Base-by-base conservation (phyloP, 2,113 vertebrate genomes). In the Cyphomyrus plagiostoma region DNA sequence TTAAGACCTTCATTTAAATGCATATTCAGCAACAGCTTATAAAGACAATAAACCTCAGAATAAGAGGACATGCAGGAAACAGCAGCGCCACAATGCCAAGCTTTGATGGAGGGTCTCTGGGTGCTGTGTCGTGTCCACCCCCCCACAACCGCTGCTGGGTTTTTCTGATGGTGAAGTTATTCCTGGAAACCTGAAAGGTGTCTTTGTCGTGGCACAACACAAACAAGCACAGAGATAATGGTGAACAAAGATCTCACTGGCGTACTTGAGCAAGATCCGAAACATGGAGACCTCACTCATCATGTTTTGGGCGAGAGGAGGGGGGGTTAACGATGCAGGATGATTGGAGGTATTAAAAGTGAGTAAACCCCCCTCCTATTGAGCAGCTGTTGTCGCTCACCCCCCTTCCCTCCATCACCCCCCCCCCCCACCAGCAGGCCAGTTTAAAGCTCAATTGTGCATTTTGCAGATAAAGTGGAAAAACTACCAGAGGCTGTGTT, bases 391-490 rank as follows among this genome's bases (percentile, higher is more conserved):
- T 96, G 84, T 53, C 11, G 85, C 42, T 9, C 77, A 17, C 48
- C 48, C 48, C 48, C 48, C 48, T 10, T 0, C 48, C 48, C 9
- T 2, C 48, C 15, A 15, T 35, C 48, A 11, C 45, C 42, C 42
- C 42, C 42, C 42, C 46, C 46, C n/a, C 96, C 96, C 95, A 95
- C 95, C 93, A 94, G 95, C 91, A 96, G 96, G 96, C 96, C 96
- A 96, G 97, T 97, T 97, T 97, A 96, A 97, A 97, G 97, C 97
- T 97, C 97, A 98, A 97, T 97, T 97, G 97, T 98, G 97, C 97
- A 97, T 97, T 97, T 98, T 97, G 96, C 96, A 97, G 97, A 97
- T 98, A 97, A 97, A 98, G 97, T 97, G 96, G 96, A 96, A 96
- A 96, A 97, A 98, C 97, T 97, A 97, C 97, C 96, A 96, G 97